phyloP scores from a whole-genome alignment of 2,113 vertebrate genomes.

The Callipepla californica region DNA sequence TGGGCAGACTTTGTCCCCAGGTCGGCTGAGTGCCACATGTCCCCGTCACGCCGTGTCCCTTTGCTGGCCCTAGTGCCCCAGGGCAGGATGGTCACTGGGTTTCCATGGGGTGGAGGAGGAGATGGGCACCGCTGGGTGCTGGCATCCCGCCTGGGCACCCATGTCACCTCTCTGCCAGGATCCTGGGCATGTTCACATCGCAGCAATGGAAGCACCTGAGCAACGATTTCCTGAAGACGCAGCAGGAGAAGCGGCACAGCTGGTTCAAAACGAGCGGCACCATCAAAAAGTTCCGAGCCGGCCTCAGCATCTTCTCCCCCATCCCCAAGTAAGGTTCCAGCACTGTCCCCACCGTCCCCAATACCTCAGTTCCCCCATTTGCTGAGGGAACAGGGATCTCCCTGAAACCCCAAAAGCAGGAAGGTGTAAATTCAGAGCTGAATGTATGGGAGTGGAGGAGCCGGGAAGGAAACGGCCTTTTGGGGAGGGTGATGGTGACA shows the following conservation, averaged over 20 bases:
- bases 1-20: neutral
- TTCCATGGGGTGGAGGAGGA: neutral
- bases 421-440: fast-evolving
- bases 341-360: neutral
- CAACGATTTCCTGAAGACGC: conserved; percentile 97
- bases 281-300: conserved; percentile 98
- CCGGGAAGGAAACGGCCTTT: no score
- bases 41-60: fast-evolving
- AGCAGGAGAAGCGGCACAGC: conserved; percentile 98
- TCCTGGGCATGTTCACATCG: conserved; percentile 95
- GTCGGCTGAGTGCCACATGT: fast-evolving
- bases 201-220: conserved; percentile 99
- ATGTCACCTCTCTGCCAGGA: conserved; percentile 76
- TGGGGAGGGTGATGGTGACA: neutral
- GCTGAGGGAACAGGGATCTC: fast-evolving
- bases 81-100: fast-evolving
- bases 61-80: fast-evolving
- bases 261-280: conserved; percentile 98
- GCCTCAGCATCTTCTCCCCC: conserved; percentile 98
- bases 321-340: conserved; percentile 89
- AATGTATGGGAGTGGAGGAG: neutral
- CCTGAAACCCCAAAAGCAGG: fast-evolving
- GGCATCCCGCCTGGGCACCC: fast-evolving
- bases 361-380: neutral
- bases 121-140: neutral